Percentiles rank a stretch among this genome's conserved stretches.
phyloP scores from a whole-genome alignment of 2,113 vertebrate genomes.

The Bagarius yarrelli region DNA sequence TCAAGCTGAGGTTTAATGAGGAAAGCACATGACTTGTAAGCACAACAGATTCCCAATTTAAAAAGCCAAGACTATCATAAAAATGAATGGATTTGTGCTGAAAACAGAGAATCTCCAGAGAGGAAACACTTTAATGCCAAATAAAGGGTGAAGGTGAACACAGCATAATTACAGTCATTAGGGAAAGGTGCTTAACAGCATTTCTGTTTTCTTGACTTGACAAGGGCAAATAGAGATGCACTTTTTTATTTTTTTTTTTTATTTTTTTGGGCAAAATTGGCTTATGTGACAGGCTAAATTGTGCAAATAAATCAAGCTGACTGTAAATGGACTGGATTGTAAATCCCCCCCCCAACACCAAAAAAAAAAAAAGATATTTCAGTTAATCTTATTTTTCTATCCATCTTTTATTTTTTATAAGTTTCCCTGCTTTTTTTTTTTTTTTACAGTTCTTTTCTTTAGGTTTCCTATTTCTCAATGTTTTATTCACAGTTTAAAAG shows the following conservation, averaged over 20 bases:
- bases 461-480: no score
- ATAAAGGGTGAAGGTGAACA: background rate
- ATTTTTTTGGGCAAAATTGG: background rate
- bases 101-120: conserved; percentile 7
- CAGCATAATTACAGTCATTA: conserved; percentile 4
- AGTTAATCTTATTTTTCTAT: no score
- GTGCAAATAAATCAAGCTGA: background rate
- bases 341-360: no score
- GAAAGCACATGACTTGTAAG: background rate
- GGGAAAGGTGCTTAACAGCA: background rate
- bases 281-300: background rate
- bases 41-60: conserved; percentile 4
- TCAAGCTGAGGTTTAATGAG: conserved; percentile 17
- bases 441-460: no score
- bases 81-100: background rate
- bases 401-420: no score
- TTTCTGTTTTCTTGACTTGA: background rate
- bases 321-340: no score
- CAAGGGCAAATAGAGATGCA: background rate
- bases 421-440: no score
- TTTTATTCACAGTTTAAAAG: no score
- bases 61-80: conserved; percentile 1
- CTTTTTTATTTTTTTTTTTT: background rate
- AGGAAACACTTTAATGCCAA: background rate
- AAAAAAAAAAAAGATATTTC: no score